Conservation (phyloP, 1,140 invertebrate species). For the Magallana gigas region DNA sequence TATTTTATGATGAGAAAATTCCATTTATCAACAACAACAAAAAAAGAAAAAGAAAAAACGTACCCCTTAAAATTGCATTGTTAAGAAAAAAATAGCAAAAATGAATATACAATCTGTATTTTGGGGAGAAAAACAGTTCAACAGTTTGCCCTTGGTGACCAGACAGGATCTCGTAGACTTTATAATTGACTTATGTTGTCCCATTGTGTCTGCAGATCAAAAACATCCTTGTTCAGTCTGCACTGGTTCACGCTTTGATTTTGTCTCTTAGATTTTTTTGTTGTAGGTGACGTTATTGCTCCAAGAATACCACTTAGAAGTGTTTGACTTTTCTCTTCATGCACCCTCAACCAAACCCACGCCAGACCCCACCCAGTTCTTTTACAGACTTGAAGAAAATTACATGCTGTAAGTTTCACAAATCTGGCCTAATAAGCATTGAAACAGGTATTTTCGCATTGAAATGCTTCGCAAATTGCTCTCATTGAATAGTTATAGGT, state of each 20-base stretch:
- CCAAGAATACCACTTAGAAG: not conserved
- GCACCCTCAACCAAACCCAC: not conserved
- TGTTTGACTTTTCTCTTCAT: slow-evolving; percentile 27
- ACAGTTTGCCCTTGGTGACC: not conserved
- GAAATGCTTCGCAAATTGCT: slow-evolving; percentile 13
- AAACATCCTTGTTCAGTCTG: slow-evolving; percentile 1
- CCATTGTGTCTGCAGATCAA: slow-evolving; percentile 26
- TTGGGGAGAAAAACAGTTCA: not conserved
- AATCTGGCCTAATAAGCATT: slow-evolving; percentile 4
- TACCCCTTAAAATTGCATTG: not conserved
- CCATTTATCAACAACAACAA: not conserved
- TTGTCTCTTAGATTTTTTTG: slow-evolving; percentile 20
- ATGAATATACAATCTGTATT: not conserved
- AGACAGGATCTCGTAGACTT: not conserved
- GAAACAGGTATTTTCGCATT: slow-evolving; percentile 9
- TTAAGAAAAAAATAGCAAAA: not conserved
- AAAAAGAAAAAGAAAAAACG: not conserved
- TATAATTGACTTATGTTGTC: slow-evolving; percentile 30
- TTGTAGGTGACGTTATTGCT: not conserved
- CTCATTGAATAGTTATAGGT: slow-evolving; percentile 24
- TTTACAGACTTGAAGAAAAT: not conserved
- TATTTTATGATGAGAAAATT: not conserved
- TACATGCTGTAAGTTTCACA: not conserved
- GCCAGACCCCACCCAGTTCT: not conserved
- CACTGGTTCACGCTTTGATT: slow-evolving; percentile 11